These are phyloP conservation scores for Tapirus terrestris DNA, from an alignment of 2,113 vertebrate species.

Conservation along the genomic window DNA sequence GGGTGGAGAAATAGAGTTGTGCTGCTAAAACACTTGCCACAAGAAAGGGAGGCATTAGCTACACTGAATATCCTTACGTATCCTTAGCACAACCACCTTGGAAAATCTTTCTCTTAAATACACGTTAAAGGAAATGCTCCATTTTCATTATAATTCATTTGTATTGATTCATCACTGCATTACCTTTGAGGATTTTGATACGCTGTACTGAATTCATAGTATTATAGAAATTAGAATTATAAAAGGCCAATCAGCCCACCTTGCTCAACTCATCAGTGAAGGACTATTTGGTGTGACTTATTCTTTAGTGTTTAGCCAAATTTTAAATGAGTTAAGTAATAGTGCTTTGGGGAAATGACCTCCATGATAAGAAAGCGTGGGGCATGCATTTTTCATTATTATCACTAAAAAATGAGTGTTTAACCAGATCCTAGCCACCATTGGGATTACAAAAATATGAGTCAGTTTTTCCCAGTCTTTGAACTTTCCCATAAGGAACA, in stretches of 20 bases:
- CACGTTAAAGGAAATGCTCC: not conserved
- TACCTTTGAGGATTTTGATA: conserved; percentile 65
- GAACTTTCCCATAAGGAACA: not conserved
- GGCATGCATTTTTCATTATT: not conserved
- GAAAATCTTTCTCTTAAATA: conserved; percentile 43
- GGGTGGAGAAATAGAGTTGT: not conserved
- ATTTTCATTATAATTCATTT: conserved; percentile 69
- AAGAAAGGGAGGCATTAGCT: not conserved
- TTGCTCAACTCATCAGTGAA: conserved; percentile 25
- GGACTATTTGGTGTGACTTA: conserved; percentile 45
- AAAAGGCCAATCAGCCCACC: conserved; percentile 33
- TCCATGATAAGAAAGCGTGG: conserved; percentile 50
- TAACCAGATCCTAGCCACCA: not conserved
- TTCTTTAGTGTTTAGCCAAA: conserved; percentile 43
- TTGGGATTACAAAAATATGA: not conserved
- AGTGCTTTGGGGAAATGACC: conserved; percentile 56
- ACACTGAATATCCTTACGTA: conserved; percentile 60
- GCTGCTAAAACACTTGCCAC: conserved; percentile 34
- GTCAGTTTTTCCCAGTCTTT: not conserved
- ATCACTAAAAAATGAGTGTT: not conserved
- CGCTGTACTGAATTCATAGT: conserved; percentile 42
- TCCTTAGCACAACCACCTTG: not conserved
- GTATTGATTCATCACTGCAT: conserved; percentile 50
- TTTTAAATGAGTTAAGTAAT: conserved; percentile 54
- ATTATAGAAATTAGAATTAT: conserved; percentile 53